phyloP scores from a whole-genome alignment of 1,140 invertebrate genomes.

The Ceratoteleas bidentatus region DNA sequence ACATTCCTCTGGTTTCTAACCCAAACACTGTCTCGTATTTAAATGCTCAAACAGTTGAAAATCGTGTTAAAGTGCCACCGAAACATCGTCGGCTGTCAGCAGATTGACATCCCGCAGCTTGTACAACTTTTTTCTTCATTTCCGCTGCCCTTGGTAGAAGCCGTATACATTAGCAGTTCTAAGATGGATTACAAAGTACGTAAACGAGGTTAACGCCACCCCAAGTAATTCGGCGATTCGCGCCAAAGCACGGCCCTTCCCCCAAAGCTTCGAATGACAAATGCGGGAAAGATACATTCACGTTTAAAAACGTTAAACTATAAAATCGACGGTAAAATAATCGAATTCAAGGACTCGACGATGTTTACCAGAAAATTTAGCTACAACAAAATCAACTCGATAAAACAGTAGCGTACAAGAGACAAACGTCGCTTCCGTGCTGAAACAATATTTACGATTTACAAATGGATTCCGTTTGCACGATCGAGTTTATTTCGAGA shows the following conservation, averaged over 20 bases:
- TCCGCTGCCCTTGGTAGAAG: slow-evolving; percentile 30
- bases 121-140: slow-evolving; percentile 24
- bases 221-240: slow-evolving; percentile 35
- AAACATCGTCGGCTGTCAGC: slow-evolving; percentile 12
- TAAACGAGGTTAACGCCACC: slow-evolving; percentile 38
- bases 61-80: background rate
- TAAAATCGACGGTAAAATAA: too few relatives aligned
- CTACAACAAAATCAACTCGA: background rate
- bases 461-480: slow-evolving; percentile 10
- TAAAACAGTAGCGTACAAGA: background rate
- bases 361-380: background rate
- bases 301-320: too few relatives aligned
- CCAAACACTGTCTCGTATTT: background rate
- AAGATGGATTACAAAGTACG: slow-evolving; percentile 42
- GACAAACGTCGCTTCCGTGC: slow-evolving; percentile 4
- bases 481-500: slow-evolving; percentile 27
- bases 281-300: too few relatives aligned
- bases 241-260: slow-evolving; percentile 15
- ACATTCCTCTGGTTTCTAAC: too few relatives aligned
- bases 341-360: too few relatives aligned
- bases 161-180: slow-evolving; percentile 17
- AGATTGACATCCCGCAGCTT: slow-evolving; percentile 12
- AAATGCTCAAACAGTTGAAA: background rate
- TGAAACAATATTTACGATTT: slow-evolving; percentile 38
- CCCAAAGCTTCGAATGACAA: too few relatives aligned